Percentiles rank a stretch among this genome's conserved stretches.
Evolutionary conservation across 2,113 vertebrate species (phyloP).

Genomic region (Eidolon helvum): DNA sequence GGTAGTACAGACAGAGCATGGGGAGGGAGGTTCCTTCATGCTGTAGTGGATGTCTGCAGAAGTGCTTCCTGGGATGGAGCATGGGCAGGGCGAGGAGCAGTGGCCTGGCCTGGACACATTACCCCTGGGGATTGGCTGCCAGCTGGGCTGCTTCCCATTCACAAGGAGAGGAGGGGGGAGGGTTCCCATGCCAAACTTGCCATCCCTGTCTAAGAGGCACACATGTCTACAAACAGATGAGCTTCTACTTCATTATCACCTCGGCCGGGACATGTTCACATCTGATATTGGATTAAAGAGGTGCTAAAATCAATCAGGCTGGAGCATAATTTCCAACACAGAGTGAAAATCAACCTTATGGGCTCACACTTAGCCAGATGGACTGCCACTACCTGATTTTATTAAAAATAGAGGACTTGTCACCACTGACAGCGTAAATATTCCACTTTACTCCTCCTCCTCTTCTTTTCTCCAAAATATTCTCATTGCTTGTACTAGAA

Average conservation of each 20-base stretch:
- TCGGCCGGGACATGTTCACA: conserved; percentile 62
- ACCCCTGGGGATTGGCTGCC: neutral
- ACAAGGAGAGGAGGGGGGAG: neutral
- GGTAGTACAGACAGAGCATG: neutral
- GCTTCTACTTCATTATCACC: conserved; percentile 67
- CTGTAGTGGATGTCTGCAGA: rapidly evolving
- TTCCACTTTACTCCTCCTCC: conserved; percentile 39
- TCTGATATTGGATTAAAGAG: conserved; percentile 72
- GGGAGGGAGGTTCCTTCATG: no score
- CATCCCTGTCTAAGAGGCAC: conserved; percentile 27
- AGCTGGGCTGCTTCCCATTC: neutral
- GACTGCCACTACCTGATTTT: conserved; percentile 66
- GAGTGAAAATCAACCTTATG: conserved; percentile 76
- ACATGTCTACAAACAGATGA: conserved; percentile 59
- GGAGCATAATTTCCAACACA: conserved; percentile 62
- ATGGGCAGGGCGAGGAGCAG: neutral
- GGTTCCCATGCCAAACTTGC: neutral
- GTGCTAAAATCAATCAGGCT: conserved; percentile 75
- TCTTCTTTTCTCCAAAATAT: neutral
- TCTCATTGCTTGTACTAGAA: neutral
- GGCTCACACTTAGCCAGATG: conserved; percentile 72
- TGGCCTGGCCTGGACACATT: neutral
- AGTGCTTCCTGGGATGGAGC: neutral
- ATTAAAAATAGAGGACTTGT: conserved; percentile 78
- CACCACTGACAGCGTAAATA: conserved; percentile 76